Base-by-base conservation (phyloP, 2,113 vertebrate genomes). In the Corvus moneduloides region DNA sequence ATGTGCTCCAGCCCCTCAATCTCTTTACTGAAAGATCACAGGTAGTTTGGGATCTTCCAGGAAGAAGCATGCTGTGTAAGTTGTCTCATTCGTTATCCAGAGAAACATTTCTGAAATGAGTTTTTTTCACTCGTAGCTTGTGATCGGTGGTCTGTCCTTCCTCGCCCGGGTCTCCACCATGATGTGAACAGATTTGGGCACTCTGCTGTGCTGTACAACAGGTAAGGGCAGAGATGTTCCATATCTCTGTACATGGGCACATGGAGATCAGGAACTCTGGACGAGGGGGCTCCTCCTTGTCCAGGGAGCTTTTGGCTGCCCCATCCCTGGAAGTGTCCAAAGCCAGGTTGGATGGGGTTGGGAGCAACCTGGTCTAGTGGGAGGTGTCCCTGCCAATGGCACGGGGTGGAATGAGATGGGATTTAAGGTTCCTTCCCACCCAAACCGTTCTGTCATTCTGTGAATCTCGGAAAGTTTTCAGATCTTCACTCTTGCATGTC, bases 181-280 rank as follows among this genome's bases (percentile, higher is more conserved):
- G 99, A 99, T 11, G 98, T 99, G 94, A 99, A 99, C 97, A 98
- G 99, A 90, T 99, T 99, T 71, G 99, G 99, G 30, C 99, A 99
- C 94, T 99, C 99, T 0, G 99, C 99, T 0, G 98, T 99, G 91
- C 98, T 98, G 55, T 96, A 96, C 74, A 98, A 99, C 92, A 98
- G 99, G 99, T 99, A 97, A 98, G 66, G 49, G 4, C 27, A 19
- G 16, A 6, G 30, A 12, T 6, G 10, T 35, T 19, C 28, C 13
- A 1, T 11, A 2, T 7, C 32, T 46, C 35, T 8, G 0, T 18
- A 8, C 10, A 3, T 4, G 20, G 6, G 2, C 41, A 1, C 1
- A 0, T 6, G 12, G 7, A 3, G 8, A 4, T 32, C 41, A 30
- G 10, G 2, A 41, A 7, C 21, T 3, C 24, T 6, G 33, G n/a